A percentile compares a stretch with the other conserved stretches of the same genome.
Conservation (phyloP, 2,113 vertebrate species). For the Puntigrus tetrazona region DNA sequence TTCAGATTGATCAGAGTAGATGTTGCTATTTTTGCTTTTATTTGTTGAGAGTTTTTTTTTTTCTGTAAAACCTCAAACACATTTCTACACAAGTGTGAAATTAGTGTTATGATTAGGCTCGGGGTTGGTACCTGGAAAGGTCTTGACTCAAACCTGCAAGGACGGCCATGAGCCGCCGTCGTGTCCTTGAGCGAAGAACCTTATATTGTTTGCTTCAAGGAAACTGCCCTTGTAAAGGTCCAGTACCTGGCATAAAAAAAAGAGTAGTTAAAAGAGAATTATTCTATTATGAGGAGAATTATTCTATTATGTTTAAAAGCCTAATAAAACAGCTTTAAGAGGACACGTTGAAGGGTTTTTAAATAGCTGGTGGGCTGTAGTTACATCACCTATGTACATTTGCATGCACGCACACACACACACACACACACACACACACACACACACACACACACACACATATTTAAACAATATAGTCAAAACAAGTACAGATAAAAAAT, state of each 20-base stretch:
- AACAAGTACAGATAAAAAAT: no score
- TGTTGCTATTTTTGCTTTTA: constrained; percentile 2
- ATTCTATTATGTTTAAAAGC: not conserved
- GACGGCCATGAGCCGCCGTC: not conserved
- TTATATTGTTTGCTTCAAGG: not conserved
- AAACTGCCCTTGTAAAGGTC: not conserved
- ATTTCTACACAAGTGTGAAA: not conserved
- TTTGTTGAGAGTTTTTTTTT: not conserved
- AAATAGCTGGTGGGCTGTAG: not conserved
- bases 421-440: no score
- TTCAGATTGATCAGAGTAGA: not conserved
- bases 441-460: no score
- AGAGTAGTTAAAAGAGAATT: not conserved
- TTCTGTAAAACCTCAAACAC: not conserved
- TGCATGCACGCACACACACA: no score
- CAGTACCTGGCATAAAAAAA: not conserved
- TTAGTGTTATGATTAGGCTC: not conserved
- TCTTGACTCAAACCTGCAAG: not conserved
- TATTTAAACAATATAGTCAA: no score
- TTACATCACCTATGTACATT: not conserved
- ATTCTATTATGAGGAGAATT: not conserved
- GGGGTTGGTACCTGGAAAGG: not conserved
- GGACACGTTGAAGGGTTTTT: not conserved
- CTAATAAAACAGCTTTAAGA: not conserved
- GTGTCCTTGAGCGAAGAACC: not conserved